These are phyloP conservation scores for Calycopis cecrops DNA, from an alignment of 1,140 invertebrate genomes.

Conservation along the genomic window DNA sequence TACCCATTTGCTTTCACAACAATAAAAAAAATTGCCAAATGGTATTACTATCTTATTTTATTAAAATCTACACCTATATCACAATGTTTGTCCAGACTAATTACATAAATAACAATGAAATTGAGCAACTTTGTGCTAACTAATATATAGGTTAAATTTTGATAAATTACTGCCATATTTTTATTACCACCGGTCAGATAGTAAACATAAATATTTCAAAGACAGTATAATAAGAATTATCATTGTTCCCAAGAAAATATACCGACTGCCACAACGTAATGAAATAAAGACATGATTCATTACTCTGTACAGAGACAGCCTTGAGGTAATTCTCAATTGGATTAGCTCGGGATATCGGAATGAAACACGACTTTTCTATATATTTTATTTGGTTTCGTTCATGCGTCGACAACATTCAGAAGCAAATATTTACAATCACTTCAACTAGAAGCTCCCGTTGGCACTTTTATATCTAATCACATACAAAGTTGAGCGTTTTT, in stretches of 20 bases:
- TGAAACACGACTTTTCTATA: constrained; percentile 7
- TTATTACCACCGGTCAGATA: too few species aligned
- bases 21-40: too few species aligned
- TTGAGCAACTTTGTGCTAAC: too few species aligned
- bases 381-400: constrained; percentile 7
- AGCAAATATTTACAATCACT: constrained; percentile 4
- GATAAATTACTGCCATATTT: too few species aligned
- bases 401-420: constrained; percentile 3
- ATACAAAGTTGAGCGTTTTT: constrained; percentile 3
- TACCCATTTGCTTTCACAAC: too few species aligned
- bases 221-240: too few species aligned
- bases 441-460: constrained; percentile 4
- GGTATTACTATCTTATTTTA: too few species aligned
- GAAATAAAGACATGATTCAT: not conserved
- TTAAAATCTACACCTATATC: too few species aligned
- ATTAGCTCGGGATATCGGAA: constrained; percentile 2
- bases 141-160: too few species aligned
- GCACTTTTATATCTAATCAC: constrained; percentile 4
- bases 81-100: too few species aligned
- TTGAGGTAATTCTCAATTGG: constrained; percentile 4
- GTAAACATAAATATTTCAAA: too few species aligned
- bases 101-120: too few species aligned
- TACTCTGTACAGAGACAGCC: constrained; percentile 2
- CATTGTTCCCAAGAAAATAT: not conserved
- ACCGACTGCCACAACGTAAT: not conserved